These are phyloP conservation scores for Galeruca laticollis DNA, from an alignment of 2,888 invertebrate species.

Conservation along the genomic window DNA sequence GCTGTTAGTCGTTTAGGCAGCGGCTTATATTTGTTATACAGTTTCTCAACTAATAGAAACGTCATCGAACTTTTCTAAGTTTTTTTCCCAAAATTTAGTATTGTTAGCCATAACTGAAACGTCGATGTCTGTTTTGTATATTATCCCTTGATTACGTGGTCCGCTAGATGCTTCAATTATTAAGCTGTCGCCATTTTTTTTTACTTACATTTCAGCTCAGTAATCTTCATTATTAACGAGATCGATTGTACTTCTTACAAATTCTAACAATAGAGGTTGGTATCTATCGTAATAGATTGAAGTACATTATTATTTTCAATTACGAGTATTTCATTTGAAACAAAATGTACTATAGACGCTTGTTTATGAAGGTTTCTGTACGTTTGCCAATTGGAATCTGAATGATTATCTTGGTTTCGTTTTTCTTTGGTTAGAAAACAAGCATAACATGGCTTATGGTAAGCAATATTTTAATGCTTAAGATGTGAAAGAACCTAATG, in stretches of 20 bases:
- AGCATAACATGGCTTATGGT: slow-evolving; percentile 37
- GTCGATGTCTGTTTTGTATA: slow-evolving; percentile 52
- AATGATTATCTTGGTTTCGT: slow-evolving; percentile 17
- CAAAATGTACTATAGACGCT: slow-evolving; percentile 40
- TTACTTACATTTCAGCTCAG: slow-evolving; percentile 49
- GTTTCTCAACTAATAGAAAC: slow-evolving; percentile 33
- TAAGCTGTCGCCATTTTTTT: slow-evolving; percentile 50
- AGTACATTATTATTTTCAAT: slow-evolving; percentile 39
- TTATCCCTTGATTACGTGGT: slow-evolving; percentile 46
- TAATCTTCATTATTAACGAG: slow-evolving; percentile 50
- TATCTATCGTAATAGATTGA: slow-evolving; percentile 40
- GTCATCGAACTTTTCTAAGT: slow-evolving; percentile 46
- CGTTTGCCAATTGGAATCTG: slow-evolving; percentile 23
- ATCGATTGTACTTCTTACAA: slow-evolving; percentile 47
- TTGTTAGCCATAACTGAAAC: slow-evolving; percentile 50
- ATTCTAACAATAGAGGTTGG: slow-evolving; percentile 51
- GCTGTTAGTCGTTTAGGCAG: slow-evolving; percentile 37
- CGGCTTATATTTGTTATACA: slow-evolving; percentile 46
- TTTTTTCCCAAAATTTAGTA: slow-evolving; percentile 44
- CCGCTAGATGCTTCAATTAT: slow-evolving; percentile 48
- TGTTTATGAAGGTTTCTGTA: slow-evolving; percentile 40
- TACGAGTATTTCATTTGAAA: slow-evolving; percentile 35
- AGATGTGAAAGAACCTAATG: too few relatives aligned
- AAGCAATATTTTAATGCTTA: background rate
- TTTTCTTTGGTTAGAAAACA: slow-evolving; percentile 28